Percentiles rank a stretch among this genome's conserved stretches.
phyloP scores from a whole-genome alignment of 2,888 invertebrate species.

The Parascotia fuliginaria region DNA sequence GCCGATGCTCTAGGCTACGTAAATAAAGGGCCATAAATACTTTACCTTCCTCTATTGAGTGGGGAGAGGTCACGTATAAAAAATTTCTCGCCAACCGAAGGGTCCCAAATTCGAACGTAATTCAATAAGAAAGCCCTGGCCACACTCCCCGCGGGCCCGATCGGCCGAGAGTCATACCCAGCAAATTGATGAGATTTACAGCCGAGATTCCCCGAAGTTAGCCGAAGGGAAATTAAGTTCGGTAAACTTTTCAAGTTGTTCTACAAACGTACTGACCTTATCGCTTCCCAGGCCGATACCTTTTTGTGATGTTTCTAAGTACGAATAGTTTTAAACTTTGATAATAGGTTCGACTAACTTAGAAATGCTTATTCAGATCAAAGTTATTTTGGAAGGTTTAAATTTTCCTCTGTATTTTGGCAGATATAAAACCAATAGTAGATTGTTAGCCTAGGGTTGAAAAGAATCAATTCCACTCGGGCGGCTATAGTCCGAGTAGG shows the following conservation, averaged over 20 bases:
- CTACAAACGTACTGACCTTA: conserved; percentile 59
- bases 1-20: conserved; percentile 37
- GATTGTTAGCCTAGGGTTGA: no score
- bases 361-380: conserved; percentile 8
- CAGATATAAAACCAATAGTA: no score
- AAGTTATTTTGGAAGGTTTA: conserved; percentile 5
- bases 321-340: conserved; percentile 30
- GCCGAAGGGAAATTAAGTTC: conserved; percentile 78
- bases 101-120: conserved; percentile 60
- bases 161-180: conserved; percentile 60
- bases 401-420: no score
- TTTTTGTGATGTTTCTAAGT: conserved; percentile 34
- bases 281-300: conserved; percentile 46
- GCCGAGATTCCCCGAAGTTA: conserved; percentile 74
- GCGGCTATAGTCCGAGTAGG: no score
- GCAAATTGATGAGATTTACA: conserved; percentile 80
- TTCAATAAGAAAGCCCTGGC: conserved; percentile 69
- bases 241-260: conserved; percentile 67
- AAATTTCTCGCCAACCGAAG: conserved; percentile 45
- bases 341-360: conserved; percentile 22
- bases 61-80: conserved; percentile 51
- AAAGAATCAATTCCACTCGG: no score
- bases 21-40: conserved; percentile 58
- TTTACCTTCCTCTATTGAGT: conserved; percentile 40
- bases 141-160: conserved; percentile 57